Evolutionary conservation across 1,140 invertebrate species (phyloP).

Genomic region (Varroa destructor): DNA sequence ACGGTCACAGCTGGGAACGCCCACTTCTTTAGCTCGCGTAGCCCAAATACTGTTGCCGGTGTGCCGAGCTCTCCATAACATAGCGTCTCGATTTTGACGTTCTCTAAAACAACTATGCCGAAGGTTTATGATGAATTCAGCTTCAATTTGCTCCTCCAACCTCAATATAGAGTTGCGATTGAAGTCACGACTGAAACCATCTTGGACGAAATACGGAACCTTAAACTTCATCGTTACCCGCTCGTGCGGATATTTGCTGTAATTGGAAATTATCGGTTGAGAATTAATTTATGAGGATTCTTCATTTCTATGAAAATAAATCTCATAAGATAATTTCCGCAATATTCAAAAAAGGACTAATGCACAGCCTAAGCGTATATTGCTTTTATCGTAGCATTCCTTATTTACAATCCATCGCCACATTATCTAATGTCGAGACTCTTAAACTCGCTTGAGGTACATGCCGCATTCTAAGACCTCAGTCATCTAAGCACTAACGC

Average conservation of each 20-base stretch:
- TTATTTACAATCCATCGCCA: not conserved
- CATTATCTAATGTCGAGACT: not conserved
- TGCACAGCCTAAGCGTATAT: not conserved
- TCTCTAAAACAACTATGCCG: conserved; percentile 18
- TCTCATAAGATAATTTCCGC: not conserved
- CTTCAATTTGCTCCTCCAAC: conserved; percentile 22
- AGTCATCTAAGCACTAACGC: not conserved
- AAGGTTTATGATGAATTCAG: conserved; percentile 1
- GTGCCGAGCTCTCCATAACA: conserved; percentile 22
- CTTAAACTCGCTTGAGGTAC: not conserved
- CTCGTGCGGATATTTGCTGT: conserved; percentile 8
- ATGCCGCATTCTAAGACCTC: not conserved
- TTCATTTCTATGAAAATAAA: not conserved
- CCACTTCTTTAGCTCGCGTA: not conserved
- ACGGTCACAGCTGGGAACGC: conserved; percentile 20
- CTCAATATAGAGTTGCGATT: not conserved
- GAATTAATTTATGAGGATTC: not conserved
- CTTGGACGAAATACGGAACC: conserved; percentile 6
- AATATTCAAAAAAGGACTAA: not conserved
- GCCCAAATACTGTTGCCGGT: not conserved
- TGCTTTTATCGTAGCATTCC: no score
- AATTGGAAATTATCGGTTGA: not conserved
- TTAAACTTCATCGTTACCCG: not conserved
- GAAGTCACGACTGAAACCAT: conserved; percentile 21
- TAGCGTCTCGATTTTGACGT: conserved; percentile 19